These are phyloP conservation scores for Macroteleia sp. DNA, from an alignment of 2,888 invertebrate genomes.

Conservation along the genomic window DNA sequence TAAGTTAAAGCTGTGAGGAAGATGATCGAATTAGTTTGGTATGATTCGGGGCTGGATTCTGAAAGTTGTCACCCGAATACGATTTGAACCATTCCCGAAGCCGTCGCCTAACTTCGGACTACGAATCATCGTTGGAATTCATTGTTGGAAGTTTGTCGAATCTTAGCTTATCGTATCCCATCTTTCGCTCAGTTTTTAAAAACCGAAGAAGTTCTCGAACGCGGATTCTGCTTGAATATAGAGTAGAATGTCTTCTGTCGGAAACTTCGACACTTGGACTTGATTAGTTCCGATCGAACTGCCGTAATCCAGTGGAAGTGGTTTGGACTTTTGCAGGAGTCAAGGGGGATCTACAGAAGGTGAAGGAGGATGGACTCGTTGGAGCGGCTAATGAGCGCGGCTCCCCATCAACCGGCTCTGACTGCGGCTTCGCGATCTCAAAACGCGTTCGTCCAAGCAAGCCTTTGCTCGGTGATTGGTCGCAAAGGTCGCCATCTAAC, in stretches of 20 bases:
- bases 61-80: neutral
- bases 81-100: neutral
- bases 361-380: constrained; percentile 89
- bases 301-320: constrained; percentile 1
- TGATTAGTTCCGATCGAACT: neutral
- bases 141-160: neutral
- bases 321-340: neutral
- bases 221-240: neutral
- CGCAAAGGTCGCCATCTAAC: constrained; percentile 93
- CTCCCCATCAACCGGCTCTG: constrained; percentile 88
- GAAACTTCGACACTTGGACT: neutral
- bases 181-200: neutral
- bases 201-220: neutral
- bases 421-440: constrained; percentile 86
- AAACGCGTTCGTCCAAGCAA: constrained; percentile 88
- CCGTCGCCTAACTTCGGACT: neutral
- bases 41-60: too few relatives aligned
- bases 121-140: neutral
- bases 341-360: constrained; percentile 35
- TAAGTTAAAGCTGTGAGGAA: too few relatives aligned
- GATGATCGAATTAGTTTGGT: too few relatives aligned
- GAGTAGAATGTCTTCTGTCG: neutral
- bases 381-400: constrained; percentile 91
- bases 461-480: constrained; percentile 87
- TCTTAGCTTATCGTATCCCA: neutral